A percentile compares a stretch with the other conserved stretches of the same genome.
Evolutionary conservation across 2,113 vertebrate genomes (phyloP).

Genomic region (Oryzias javanicus): DNA sequence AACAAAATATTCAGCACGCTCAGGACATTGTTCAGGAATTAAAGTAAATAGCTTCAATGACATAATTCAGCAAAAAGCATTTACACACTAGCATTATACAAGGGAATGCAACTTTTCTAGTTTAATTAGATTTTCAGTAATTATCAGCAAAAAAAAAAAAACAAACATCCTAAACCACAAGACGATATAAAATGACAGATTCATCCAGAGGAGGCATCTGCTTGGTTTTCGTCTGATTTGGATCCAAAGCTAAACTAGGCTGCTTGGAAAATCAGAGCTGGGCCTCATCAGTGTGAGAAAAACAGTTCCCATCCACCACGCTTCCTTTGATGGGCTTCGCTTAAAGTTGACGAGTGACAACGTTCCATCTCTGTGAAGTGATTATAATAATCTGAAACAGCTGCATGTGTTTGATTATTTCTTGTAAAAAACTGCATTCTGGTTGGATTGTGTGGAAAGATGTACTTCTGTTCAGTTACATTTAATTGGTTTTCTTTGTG

Average conservation of each 20-base stretch:
- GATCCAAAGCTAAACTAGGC: conserved; percentile 23
- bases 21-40: too few relatives aligned
- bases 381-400: conserved; percentile 51
- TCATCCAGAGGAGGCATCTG: conserved; percentile 17
- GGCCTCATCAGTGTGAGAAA: conserved; percentile 26
- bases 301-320: conserved; percentile 18
- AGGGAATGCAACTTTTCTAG: too few relatives aligned
- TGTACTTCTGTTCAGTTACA: too few relatives aligned
- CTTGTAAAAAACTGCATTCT: not conserved
- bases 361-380: conserved; percentile 30
- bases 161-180: too few relatives aligned
- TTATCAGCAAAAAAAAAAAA: too few relatives aligned
- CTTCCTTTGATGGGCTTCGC: conserved; percentile 36
- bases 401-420: conserved; percentile 44
- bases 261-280: conserved; percentile 5
- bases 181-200: conserved; percentile 8
- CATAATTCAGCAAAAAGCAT: too few relatives aligned
- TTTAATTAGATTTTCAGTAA: too few relatives aligned
- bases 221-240: conserved; percentile 10
- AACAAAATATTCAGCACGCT: too few relatives aligned
- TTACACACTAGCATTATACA: too few relatives aligned
- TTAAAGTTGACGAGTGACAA: conserved; percentile 11
- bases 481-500: too few relatives aligned
- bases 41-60: too few relatives aligned
- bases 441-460: too few relatives aligned